These are phyloP conservation scores for Anthrax anthrax DNA, from an alignment of 2,888 invertebrate species.

Conservation along the genomic window DNA sequence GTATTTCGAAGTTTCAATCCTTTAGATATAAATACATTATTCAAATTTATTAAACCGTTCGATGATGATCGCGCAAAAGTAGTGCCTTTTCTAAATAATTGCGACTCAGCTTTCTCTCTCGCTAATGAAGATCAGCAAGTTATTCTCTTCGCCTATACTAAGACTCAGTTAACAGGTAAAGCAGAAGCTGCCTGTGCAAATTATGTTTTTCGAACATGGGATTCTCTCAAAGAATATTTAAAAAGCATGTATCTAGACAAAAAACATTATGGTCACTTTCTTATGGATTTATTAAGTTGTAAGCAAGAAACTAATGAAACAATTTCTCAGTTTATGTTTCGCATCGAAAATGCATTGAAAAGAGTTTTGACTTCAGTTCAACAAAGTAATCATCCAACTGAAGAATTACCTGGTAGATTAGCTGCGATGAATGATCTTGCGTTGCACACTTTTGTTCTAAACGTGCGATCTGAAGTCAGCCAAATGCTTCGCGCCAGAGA, in stretches of 20 bases:
- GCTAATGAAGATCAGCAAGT: not conserved
- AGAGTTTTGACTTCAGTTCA: not conserved
- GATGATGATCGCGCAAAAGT: not conserved
- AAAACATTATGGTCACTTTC: not conserved
- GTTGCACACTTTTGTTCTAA: slow-evolving; percentile 4
- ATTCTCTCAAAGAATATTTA: not conserved
- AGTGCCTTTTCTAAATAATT: not conserved
- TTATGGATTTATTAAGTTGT: not conserved
- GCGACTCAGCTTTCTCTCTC: not conserved
- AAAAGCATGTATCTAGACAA: not conserved
- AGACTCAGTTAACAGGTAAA: not conserved
- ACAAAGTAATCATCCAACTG: not conserved
- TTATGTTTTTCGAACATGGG: not conserved
- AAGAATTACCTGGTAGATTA: slow-evolving; percentile 2
- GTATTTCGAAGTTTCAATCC: too few species aligned
- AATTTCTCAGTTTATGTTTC: slow-evolving; percentile 4
- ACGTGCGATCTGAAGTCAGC: slow-evolving; percentile 2
- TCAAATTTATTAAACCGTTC: not conserved
- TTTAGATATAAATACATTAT: too few species aligned
- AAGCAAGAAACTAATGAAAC: not conserved
- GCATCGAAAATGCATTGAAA: slow-evolving; percentile 3
- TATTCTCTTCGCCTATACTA: not conserved
- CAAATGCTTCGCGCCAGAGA: slow-evolving; percentile 5
- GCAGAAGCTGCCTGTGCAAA: not conserved
- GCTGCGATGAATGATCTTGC: slow-evolving; percentile 7